Conservation (phyloP, 2,113 vertebrate genomes). For the Gasterosteus nipponicus region DNA sequence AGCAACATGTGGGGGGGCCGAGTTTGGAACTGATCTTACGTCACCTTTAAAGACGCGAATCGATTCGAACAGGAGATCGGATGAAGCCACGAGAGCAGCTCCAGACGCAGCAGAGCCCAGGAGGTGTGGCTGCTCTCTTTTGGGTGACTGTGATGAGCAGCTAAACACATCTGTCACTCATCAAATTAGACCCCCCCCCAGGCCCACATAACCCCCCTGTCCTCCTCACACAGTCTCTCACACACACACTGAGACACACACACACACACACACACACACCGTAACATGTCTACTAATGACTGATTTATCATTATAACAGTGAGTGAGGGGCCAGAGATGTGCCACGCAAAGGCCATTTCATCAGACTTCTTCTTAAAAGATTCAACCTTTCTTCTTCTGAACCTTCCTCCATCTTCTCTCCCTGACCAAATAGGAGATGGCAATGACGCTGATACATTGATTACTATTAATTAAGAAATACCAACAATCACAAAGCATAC, state of each 20-base stretch:
- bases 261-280: conserved; percentile 23
- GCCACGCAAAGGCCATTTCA: conserved; percentile 66
- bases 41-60: conserved; percentile 20
- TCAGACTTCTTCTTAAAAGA: conserved; percentile 70
- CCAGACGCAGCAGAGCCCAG: conserved; percentile 49
- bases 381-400: conserved; percentile 56
- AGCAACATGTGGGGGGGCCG: conserved; percentile 29
- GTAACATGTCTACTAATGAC: conserved; percentile 36
- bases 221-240: not conserved
- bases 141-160: conserved; percentile 57
- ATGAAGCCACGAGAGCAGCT: conserved; percentile 33
- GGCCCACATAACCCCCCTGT: conserved; percentile 14
- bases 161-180: conserved; percentile 67
- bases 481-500: conserved; percentile 34
- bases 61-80: conserved; percentile 30
- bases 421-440: conserved; percentile 52
- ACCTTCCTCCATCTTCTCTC: conserved; percentile 29
- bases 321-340: conserved; percentile 49
- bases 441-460: conserved; percentile 53
- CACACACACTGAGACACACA: conserved; percentile 27
- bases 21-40: conserved; percentile 29
- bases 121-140: conserved; percentile 65
- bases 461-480: conserved; percentile 48
- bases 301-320: conserved; percentile 67
- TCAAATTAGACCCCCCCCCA: conserved; percentile 58